These are phyloP conservation scores for Misgurnus mizolepis DNA, from an alignment of 2,113 vertebrate species.

Conservation along the genomic window DNA sequence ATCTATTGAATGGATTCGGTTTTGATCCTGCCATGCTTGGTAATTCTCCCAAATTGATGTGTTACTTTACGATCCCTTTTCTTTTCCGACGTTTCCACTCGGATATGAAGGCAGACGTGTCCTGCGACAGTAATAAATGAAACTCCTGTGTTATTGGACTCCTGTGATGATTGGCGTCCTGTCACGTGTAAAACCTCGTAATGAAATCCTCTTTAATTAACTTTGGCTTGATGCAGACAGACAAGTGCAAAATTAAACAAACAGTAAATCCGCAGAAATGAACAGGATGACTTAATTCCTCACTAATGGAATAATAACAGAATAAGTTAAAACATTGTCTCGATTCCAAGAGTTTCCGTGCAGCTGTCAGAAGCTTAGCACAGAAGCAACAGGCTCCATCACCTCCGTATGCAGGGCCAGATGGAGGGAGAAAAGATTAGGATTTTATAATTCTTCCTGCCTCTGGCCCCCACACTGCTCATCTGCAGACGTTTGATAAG, in stretches of 20 bases:
- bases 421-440: slow-evolving; percentile 68
- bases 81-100: neutral
- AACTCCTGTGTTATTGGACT: slow-evolving; percentile 58
- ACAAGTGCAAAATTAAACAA: slow-evolving; percentile 58
- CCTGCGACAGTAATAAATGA: slow-evolving; percentile 51
- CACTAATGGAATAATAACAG: slow-evolving; percentile 52
- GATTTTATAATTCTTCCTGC: slow-evolving; percentile 54
- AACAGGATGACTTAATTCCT: slow-evolving; percentile 55
- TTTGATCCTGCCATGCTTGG: slow-evolving; percentile 8
- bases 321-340: slow-evolving; percentile 56
- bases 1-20: slow-evolving; percentile 9
- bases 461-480: slow-evolving; percentile 62
- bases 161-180: slow-evolving; percentile 51
- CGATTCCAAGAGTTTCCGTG: slow-evolving; percentile 51
- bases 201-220: slow-evolving; percentile 69
- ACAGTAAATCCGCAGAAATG: slow-evolving; percentile 7
- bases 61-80: neutral
- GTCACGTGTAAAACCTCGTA: slow-evolving; percentile 50
- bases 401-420: slow-evolving; percentile 57
- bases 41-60: neutral
- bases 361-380: slow-evolving; percentile 51
- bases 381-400: slow-evolving; percentile 54
- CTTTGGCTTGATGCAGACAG: slow-evolving; percentile 60
- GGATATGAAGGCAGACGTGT: neutral
- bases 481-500: slow-evolving; percentile 74